Base-by-base conservation (phyloP, 2,888 invertebrate genomes). In the Agrochola lota region DNA sequence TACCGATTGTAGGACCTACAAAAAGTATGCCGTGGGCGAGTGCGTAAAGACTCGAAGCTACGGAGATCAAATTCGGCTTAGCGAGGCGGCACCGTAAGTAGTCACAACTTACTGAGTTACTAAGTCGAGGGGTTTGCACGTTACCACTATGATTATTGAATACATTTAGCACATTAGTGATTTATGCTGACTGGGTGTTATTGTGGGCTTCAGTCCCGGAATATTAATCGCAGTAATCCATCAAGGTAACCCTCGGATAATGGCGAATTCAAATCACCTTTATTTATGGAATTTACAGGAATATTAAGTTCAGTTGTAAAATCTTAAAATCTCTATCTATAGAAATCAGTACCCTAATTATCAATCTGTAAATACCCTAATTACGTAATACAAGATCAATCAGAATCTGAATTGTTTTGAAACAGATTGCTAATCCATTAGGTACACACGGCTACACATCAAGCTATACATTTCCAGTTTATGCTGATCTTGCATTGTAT, bases 141-240 rank as follows among this genome's bases (percentile, higher is more conserved):
- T 60, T 55, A 72, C 75, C 74, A 83, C 80, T 79, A 78, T 87
- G 89, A 90, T 90, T 90, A 90, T 91, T 88, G 86, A 90, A 91
- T 88, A 90, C 90, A 90, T 90, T 89, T 90, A 85, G 86, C 90
- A 85, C 86, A 87, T 85, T 86, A 82, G 82, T 88, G 89, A 91
- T 91, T 91, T 90, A 90, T 90, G 74, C 83, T 64, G 11, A 66
- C 77, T 78, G 76, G 66, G 80, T 80, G 74, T 88, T 80, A 77
- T 82, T 83, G 84, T 75, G 78, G 67, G 66, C 71, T 11, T n/a
- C 11, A 69, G 7, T 52, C 52, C 17, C 71, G 64, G 60, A 73
- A 64, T 74, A 87, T 84, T 85, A 82, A 85, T 77, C 77, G 84
- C 49, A 68, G 83, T 87, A 77, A 84, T 84, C 77, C 71, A 76